These are phyloP conservation scores for Sminthurides aquaticus DNA, from an alignment of 2,888 invertebrate genomes.

Conservation along the genomic window DNA sequence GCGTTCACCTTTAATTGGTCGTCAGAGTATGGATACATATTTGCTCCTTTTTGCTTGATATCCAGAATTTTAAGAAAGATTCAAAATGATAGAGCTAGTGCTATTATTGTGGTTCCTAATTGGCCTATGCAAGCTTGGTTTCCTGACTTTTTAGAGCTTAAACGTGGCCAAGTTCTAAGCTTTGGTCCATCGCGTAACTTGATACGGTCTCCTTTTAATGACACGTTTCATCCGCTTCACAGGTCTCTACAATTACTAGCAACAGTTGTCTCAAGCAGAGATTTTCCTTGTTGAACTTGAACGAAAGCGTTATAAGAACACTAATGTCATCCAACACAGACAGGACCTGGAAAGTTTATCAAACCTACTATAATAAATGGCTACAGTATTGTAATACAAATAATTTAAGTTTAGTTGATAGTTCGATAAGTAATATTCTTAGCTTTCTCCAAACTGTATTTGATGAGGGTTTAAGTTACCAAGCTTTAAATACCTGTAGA, in stretches of 20 bases:
- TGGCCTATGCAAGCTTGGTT: slow-evolving; percentile 33
- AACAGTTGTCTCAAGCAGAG: neutral
- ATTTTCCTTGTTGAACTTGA: neutral
- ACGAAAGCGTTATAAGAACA: neutral
- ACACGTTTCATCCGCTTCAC: neutral
- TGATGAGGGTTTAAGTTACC: slow-evolving; percentile 9
- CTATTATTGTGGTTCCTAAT: slow-evolving; percentile 27
- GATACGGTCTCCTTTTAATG: neutral
- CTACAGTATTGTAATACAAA: neutral
- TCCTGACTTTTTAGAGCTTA: slow-evolving; percentile 20
- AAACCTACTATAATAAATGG: neutral
- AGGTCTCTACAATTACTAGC: neutral
- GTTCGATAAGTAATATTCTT: neutral
- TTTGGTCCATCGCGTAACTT: too few species aligned
- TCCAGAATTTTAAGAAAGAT: slow-evolving; percentile 24
- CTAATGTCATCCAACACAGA: neutral
- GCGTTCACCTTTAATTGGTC: slow-evolving; percentile 26
- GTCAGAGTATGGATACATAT: slow-evolving; percentile 21
- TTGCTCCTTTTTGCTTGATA: slow-evolving; percentile 26
- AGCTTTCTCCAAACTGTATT: neutral
- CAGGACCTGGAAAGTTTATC: neutral
- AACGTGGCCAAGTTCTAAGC: too few species aligned
- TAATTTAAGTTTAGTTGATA: neutral
- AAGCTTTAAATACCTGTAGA: slow-evolving; percentile 12
- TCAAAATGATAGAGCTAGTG: slow-evolving; percentile 15